Conservation (phyloP, 2,113 vertebrate species). For the Pterocles burchelli region DNA sequence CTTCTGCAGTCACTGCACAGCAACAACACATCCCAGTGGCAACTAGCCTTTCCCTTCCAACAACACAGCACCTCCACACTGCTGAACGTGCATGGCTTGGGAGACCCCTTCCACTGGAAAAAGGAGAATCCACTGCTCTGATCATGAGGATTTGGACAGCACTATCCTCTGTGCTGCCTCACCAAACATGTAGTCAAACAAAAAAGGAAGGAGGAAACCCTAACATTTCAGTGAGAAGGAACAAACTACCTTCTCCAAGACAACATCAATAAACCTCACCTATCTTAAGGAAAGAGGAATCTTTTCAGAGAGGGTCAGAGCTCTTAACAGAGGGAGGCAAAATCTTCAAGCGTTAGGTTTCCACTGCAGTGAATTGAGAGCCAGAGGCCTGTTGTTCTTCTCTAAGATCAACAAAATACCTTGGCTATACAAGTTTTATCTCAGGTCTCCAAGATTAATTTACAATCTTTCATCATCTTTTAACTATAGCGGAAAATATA, state of each 20-base stretch:
- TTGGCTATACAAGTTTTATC: background rate
- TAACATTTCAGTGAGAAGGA: background rate
- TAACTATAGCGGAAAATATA: background rate
- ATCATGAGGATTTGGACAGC: background rate
- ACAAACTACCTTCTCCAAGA: background rate
- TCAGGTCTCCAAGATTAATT: background rate
- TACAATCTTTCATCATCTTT: background rate
- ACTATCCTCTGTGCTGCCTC: background rate
- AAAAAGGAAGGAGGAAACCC: background rate
- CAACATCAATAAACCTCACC: background rate
- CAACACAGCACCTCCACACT: accelerated
- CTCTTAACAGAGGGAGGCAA: background rate
- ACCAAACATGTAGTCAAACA: background rate
- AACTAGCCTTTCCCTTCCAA: background rate
- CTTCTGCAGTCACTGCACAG: background rate
- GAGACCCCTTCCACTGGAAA: background rate
- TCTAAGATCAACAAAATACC: background rate
- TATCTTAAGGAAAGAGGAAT: background rate
- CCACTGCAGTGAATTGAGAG: background rate
- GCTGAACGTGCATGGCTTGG: background rate
- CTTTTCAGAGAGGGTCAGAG: background rate
- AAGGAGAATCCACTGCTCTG: background rate
- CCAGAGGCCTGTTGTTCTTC: background rate
- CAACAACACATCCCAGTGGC: background rate
- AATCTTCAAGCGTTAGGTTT: background rate